phyloP scores from a whole-genome alignment of 2,888 invertebrate genomes.

The Oscheius myriophilus region DNA sequence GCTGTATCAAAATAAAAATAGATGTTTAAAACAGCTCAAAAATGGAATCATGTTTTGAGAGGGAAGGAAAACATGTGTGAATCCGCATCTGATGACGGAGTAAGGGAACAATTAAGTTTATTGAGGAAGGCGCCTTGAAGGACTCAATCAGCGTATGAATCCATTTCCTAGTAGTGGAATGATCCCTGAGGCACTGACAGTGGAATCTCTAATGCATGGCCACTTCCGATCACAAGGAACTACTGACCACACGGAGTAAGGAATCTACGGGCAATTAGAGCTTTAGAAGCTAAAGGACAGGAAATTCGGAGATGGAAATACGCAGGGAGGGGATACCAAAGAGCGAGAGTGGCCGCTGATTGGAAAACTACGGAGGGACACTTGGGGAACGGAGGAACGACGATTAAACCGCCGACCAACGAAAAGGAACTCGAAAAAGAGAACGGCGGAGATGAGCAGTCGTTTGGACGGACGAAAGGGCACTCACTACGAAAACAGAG shows the following conservation, averaged over 20 bases:
- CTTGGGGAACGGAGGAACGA: background rate
- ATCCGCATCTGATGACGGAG: background rate
- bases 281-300: no score
- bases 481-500: background rate
- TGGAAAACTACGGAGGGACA: background rate
- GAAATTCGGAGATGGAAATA: no score
- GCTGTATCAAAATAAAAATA: no score
- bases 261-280: no score
- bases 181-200: background rate
- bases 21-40: background rate
- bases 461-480: background rate
- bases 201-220: no score
- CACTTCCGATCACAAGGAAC: no score
- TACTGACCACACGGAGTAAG: no score
- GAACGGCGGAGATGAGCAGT: background rate
- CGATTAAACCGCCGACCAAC: background rate
- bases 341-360: background rate
- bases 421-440: background rate
- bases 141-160: no score
- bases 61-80: slow-evolving; percentile 6
- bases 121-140: background rate
- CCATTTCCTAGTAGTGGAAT: no score
- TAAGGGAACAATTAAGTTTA: background rate
- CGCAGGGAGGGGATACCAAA: background rate
- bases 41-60: background rate